Evolutionary conservation across 2,113 vertebrate species (phyloP), one percentile per base, ranked within the genome.

Genomic region (Merops nubicus): DNA sequence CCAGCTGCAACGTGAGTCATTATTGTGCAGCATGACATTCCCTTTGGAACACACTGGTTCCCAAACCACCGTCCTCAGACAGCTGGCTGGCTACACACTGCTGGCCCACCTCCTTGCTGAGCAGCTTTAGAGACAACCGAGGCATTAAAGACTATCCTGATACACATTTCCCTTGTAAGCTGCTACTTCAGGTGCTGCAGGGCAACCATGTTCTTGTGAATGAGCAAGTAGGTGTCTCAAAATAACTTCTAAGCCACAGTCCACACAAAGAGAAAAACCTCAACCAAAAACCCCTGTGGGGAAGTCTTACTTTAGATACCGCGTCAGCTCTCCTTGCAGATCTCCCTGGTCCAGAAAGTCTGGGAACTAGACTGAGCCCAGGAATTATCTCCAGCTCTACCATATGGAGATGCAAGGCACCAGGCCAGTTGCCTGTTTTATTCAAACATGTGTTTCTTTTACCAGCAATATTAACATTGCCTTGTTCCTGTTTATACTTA

Each of bases 401-500:
- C 80, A 80, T 6, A 92, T 10, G 60, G 83, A 79, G 75, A 79
- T 47, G 59, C 31, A 33, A 94, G 54, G 88, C 75, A 85, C 14
- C n/a, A 62, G 73, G 83, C 69, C 76, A 82, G 60, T 76, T 26
- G 28, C 80, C 86, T 64, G 67, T 67, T 88, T 90, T 29, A 86
- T 67, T 95, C 43, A 80, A 85, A 68, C 86, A 91, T 77, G 53
- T 85, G 70, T 83, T 95, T 91, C 81, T 93, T 91, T 78, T 78
- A 51, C 68, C 68, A 88, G 83, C 51, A 68, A 13, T 57, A 93
- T 73, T 87, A 89, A 89, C 80, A 60, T 83, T 76, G 75, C 64
- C 87, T 42, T 68, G 64, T 88, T 96, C 90, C 94, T 96, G 91
- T 97, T 97, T 97, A 96, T 95, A 84, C 38, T 93, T 50, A 5